Evolutionary conservation across 2,113 vertebrate species (phyloP), one percentile per base, ranked within the genome.

Genomic region (Microtus ochrogaster): DNA sequence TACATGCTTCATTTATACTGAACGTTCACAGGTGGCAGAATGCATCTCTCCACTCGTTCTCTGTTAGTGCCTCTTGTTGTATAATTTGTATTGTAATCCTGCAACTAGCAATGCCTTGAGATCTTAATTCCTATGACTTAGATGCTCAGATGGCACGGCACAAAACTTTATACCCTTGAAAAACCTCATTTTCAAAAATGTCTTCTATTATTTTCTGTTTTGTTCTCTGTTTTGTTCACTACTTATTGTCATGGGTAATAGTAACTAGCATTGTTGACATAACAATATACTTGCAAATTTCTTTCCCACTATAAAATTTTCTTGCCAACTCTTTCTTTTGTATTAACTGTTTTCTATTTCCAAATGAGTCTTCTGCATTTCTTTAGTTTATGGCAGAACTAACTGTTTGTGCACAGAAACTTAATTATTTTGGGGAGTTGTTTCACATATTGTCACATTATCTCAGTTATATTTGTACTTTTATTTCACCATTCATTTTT

Each of bases 71-170:
- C 0, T 52, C 9, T 33, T 81, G 19, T 44, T 26, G 52, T 22
- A 10, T 4, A 4, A 21, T 72, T n/a, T 0, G 17, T 66, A 9
- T 0, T 12, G 7, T 6, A 22, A 2, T 65, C 12, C 44, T 0
- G 19, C 19, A 92, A 16, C 68, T 58, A 65, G 0, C 6, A 36
- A 44, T 11, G 1, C 16, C 1, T 26, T 84, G 13, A 72, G 7
- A 72, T 28, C 77, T 33, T 76, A 30, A 58, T 22, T 17, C 21
- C 30, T 73, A 4, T 49, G 16, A 28, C 6, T 33, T 55, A 7
- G 4, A 63, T 82, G 7, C 5, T 5, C 7, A 87, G 6, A 78
- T 21, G 11, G 14, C 19, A 86, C 24, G 5, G 9, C 44, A 84
- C 12, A 87, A 89, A 79, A 70, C 24, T 74, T 78, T 81, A 10